A percentile compares a stretch with the other conserved stretches of the same genome.
Conservation (phyloP, 2,113 vertebrate species). For the Addax nasomaculatus region DNA sequence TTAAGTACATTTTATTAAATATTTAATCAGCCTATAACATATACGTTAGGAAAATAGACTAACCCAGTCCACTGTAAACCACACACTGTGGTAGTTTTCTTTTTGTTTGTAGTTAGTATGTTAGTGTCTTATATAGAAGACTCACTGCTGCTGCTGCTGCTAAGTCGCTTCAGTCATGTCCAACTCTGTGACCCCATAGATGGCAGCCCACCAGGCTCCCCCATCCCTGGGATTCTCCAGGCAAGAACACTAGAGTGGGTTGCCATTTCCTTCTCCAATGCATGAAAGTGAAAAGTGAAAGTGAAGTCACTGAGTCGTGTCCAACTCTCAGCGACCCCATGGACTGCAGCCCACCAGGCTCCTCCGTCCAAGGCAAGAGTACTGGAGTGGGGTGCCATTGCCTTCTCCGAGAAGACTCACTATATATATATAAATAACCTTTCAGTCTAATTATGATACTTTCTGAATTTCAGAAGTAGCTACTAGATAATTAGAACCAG, state of each 20-base stretch:
- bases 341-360: too few species aligned
- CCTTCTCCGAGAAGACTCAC: background rate
- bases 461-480: constrained; percentile 31
- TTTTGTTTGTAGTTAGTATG: background rate
- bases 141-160: background rate
- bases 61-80: background rate
- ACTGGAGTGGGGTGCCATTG: too few species aligned
- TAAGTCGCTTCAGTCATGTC: too few species aligned
- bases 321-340: too few species aligned
- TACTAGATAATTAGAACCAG: background rate
- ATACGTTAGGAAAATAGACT: constrained; percentile 28
- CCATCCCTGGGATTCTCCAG: too few species aligned
- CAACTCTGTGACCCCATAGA: too few species aligned
- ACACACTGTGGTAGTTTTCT: background rate
- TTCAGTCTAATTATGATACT: background rate
- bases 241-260: too few species aligned
- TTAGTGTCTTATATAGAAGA: background rate
- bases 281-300: too few species aligned
- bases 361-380: too few species aligned
- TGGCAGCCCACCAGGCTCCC: too few species aligned
- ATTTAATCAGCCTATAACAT: constrained; percentile 43
- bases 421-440: background rate
- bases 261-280: too few species aligned
- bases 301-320: too few species aligned
- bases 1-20: background rate